A percentile compares a stretch with the other conserved stretches of the same genome.
These are phyloP conservation scores for Calephelis perditalis DNA, from an alignment of 2,888 invertebrate species.

Conservation along the genomic window DNA sequence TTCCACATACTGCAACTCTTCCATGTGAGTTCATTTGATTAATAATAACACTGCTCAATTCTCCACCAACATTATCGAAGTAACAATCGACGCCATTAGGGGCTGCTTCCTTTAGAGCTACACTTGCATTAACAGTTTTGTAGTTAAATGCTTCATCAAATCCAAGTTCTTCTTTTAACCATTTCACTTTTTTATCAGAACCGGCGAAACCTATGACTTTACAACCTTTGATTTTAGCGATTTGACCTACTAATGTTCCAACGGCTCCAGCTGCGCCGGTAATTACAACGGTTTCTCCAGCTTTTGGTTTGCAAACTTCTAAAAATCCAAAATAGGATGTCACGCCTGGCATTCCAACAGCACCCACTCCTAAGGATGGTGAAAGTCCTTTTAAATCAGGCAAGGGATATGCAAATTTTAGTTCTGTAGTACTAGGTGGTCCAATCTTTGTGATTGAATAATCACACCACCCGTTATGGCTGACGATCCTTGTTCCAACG, in stretches of 20 bases:
- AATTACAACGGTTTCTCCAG: conserved; percentile 42
- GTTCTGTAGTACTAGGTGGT: conserved; percentile 33
- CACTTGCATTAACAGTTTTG: conserved; percentile 73
- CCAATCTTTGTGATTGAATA: conserved; percentile 23
- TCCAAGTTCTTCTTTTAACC: conserved; percentile 79
- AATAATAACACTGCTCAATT: conserved; percentile 74
- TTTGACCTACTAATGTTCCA: conserved; percentile 61
- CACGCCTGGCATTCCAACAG: conserved; percentile 81
- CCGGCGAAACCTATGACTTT: conserved; percentile 45
- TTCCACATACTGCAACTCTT: conserved; percentile 45
- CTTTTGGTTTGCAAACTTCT: conserved; percentile 80
- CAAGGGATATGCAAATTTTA: conserved; percentile 38
- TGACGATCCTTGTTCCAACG: conserved; percentile 75
- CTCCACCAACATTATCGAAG: conserved; percentile 81
- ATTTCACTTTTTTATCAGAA: conserved; percentile 81
- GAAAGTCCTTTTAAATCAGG: conserved; percentile 70
- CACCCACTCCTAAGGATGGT: conserved; percentile 73
- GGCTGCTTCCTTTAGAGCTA: conserved; percentile 67
- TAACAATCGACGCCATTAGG: no score
- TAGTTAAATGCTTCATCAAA: conserved; percentile 62
- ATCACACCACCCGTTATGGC: conserved; percentile 78
- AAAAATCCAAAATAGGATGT: conserved; percentile 83
- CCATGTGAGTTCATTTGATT: conserved; percentile 73
- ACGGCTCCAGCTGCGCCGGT: conserved; percentile 85
- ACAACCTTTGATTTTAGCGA: no score